Base-by-base conservation (phyloP, 2,113 vertebrate genomes). In the Toxostoma redivivum region DNA sequence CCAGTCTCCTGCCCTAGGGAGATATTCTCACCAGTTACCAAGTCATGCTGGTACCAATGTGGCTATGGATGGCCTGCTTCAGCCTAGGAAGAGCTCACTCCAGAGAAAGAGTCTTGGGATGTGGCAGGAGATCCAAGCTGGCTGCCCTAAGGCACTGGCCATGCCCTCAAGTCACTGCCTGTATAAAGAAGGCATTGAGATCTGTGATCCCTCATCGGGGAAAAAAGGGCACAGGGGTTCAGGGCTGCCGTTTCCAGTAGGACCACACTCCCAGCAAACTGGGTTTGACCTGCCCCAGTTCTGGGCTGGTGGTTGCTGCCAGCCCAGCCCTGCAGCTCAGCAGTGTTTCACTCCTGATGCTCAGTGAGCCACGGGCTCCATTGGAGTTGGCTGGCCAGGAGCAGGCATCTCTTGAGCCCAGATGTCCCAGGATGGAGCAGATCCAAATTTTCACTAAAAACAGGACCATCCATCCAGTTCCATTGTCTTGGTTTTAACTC, bases 301-400 rank as follows among this genome's bases (percentile, higher is more conserved):
- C 13, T 67, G 74, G 51, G 24, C 51, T 48, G 44, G 19, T 61
- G n/a, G 38, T 2, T 84, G 40, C 85, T 86, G 84, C 15, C 67
- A 54, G 79, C 42, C 40, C 53, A 86, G 94, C 89, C 44, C 37
- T 6, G 7, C 50, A 51, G 72, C 64, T 69, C 60, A 31, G 45
- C 78, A 21, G 13, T 5, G 28, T 24, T 40, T 35, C 61, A 13
- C 40, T 56, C 35, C 60, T 3, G 27, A 8, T 33, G 24, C 48
- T 58, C 17, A 30, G n/a, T 2, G 15, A 74, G n/a, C 19, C 42
- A 40, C 0, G 0, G 76, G 35, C 66, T 88, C 8, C 0, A 4
- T 18, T 76, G 35, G 58, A 61, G 67, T 83, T 83, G 86, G 31
- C 80, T 65, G 76, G 50, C 86, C n/a, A 37, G 57, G 24, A 82